phyloP scores from a whole-genome alignment of 2,888 invertebrate species.

The Ophioninae sp. region DNA sequence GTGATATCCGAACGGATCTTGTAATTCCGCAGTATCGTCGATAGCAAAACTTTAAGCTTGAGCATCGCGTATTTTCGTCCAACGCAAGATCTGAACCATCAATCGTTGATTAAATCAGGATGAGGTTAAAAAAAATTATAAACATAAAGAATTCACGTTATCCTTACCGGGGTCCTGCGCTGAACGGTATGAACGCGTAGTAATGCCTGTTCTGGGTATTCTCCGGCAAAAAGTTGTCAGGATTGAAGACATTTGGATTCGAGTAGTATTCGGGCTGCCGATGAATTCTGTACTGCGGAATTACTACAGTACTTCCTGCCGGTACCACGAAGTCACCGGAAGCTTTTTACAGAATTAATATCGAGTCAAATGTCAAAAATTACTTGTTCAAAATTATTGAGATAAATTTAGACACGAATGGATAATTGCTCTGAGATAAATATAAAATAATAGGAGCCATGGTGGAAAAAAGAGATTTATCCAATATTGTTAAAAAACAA shows the following conservation, averaged over 20 bases:
- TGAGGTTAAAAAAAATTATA: not conserved
- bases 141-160: not conserved
- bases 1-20: constrained; percentile 86
- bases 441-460: no score
- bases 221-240: constrained; percentile 93
- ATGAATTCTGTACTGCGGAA: constrained; percentile 87
- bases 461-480: no score
- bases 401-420: no score
- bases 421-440: no score
- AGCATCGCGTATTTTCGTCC: constrained; percentile 92
- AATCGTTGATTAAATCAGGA: not conserved
- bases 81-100: constrained; percentile 82
- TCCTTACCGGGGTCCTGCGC: constrained; percentile 87
- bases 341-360: constrained; percentile 78
- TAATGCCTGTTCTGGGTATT: constrained; percentile 89
- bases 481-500: no score
- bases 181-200: constrained; percentile 91
- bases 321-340: constrained; percentile 87
- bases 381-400: no score
- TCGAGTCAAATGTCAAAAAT: not conserved
- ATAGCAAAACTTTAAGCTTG: constrained; percentile 89
- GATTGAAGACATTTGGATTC: constrained; percentile 90
- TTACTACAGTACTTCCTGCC: constrained; percentile 86
- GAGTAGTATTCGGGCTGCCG: constrained; percentile 88
- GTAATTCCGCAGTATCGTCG: constrained; percentile 89